Conservation (phyloP, 2,888 invertebrate genomes). For the Amiota minor region DNA sequence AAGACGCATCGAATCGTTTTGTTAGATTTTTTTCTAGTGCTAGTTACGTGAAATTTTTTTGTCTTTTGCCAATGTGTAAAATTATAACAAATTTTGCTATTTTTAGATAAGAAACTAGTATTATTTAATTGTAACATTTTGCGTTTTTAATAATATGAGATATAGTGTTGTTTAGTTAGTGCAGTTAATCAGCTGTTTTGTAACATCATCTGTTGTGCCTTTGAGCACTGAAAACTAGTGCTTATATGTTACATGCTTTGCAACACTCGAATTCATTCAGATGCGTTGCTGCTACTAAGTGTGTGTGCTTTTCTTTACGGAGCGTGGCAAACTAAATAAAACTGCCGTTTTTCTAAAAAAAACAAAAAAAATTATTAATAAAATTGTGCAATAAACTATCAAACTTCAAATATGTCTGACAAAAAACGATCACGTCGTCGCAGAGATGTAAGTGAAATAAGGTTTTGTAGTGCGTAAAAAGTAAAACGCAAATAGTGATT, state of each 20-base stretch:
- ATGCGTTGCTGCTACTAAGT: not conserved
- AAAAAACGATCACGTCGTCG: slow-evolving; percentile 72
- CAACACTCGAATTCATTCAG: not conserved
- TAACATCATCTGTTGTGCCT: not conserved
- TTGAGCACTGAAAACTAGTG: not conserved
- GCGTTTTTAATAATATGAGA: not conserved
- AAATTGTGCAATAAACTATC: slow-evolving; percentile 8
- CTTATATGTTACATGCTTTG: not conserved
- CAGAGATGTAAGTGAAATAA: slow-evolving; percentile 70
- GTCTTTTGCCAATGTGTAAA: not conserved
- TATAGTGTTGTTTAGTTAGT: not conserved
- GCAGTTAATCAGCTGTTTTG: not conserved
- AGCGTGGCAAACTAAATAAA: slow-evolving; percentile 18
- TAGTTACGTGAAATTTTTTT: not conserved
- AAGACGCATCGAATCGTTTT: too few relatives aligned
- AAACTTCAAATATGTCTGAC: slow-evolving; percentile 67
- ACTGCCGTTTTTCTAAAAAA: not conserved
- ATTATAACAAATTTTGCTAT: not conserved
- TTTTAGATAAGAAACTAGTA: not conserved
- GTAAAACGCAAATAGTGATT: slow-evolving; percentile 37
- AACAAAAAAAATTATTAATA: not conserved
- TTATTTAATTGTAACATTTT: slow-evolving; percentile 4
- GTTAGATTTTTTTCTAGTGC: too few relatives aligned
- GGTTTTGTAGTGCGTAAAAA: slow-evolving; percentile 14
- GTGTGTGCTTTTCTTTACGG: not conserved